Percentiles rank a stretch among this genome's conserved stretches.
Evolutionary conservation across 2,113 vertebrate genomes (phyloP).

Genomic region (Ondatra zibethicus): DNA sequence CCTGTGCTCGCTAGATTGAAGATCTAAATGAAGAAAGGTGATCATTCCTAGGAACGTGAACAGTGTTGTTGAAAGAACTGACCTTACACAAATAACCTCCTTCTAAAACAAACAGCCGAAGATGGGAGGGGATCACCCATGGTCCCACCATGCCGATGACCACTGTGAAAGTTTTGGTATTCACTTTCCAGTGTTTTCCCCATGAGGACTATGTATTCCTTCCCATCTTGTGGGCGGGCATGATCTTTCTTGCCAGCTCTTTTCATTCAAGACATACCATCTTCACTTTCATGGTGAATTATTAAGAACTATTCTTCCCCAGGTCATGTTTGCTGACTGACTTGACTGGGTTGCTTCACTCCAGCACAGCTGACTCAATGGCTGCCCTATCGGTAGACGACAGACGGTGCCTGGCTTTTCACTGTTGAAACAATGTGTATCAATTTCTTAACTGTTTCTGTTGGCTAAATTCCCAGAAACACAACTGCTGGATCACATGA

Average conservation of each 20-base stretch:
- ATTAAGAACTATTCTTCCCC: neutral
- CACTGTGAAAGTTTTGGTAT: neutral
- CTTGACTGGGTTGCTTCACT: conserved; percentile 18
- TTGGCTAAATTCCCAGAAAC: conserved; percentile 4
- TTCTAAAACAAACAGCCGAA: conserved; percentile 12
- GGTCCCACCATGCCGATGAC: neutral
- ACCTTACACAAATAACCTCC: neutral
- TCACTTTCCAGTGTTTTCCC: neutral
- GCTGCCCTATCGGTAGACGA: neutral
- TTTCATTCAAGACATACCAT: neutral
- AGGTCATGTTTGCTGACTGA: neutral
- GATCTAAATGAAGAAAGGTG: neutral
- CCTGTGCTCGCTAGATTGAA: neutral
- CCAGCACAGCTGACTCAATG: conserved; percentile 4
- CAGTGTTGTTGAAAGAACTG: neutral
- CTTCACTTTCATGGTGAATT: conserved; percentile 10
- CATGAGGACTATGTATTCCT: neutral
- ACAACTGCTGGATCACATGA: neutral
- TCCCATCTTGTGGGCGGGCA: rapidly evolving
- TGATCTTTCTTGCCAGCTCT: neutral
- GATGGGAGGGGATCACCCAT: neutral
- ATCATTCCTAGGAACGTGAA: neutral
- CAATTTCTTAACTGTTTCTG: conserved; percentile 9
- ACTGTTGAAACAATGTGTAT: neutral
- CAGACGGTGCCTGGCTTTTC: neutral